Conservation (phyloP, 2,888 invertebrate genomes). For the Heliconius hortense region DNA sequence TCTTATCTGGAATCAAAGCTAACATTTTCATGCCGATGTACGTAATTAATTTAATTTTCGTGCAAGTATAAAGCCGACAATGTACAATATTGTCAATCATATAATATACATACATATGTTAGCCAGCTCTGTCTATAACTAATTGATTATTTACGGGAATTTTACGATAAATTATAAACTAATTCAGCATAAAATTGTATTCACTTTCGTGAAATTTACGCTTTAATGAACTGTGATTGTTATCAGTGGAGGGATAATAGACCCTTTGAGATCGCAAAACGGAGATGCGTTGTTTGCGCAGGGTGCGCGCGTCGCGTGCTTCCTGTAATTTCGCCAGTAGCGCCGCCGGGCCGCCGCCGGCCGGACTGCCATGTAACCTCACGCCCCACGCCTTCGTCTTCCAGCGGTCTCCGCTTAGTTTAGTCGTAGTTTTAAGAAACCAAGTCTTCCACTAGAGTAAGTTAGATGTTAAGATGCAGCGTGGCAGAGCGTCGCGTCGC, state of each 20-base stretch:
- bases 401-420: constrained; percentile 68
- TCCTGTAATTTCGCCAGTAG: constrained; percentile 64
- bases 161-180: constrained; percentile 6
- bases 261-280: constrained; percentile 36
- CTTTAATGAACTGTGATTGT: constrained; percentile 1
- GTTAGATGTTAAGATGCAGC: constrained; percentile 70
- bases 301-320: constrained; percentile 66
- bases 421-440: constrained; percentile 68
- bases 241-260: constrained; percentile 14
- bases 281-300: constrained; percentile 75
- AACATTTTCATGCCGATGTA: background rate
- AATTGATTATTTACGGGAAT: constrained; percentile 3
- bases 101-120: background rate
- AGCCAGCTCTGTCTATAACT: background rate
- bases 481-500: constrained; percentile 75
- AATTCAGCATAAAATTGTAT: constrained; percentile 6
- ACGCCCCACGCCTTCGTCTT: constrained; percentile 64
- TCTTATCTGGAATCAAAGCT: background rate
- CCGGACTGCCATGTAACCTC: constrained; percentile 70
- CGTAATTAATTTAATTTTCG: background rate
- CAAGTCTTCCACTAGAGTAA: constrained; percentile 80
- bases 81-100: constrained; percentile 4
- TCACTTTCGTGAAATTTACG: background rate
- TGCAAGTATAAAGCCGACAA: background rate
- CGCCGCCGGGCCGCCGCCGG: constrained; percentile 77